These are phyloP conservation scores for Rhinichthys klamathensis DNA, from an alignment of 2,113 vertebrate species.

Conservation along the genomic window DNA sequence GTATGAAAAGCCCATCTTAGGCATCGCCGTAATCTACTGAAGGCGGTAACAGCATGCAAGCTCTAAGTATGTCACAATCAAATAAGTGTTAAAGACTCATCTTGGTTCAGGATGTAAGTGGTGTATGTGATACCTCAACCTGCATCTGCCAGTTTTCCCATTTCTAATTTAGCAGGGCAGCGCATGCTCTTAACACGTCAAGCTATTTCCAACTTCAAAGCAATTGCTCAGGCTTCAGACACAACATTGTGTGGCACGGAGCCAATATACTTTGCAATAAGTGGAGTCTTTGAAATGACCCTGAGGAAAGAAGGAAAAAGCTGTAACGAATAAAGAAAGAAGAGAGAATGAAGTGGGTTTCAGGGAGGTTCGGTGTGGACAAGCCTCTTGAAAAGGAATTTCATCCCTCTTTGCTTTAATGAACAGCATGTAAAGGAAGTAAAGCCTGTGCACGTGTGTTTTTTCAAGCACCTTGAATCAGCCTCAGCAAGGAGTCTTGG, in stretches of 20 bases:
- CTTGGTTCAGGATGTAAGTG: slow-evolving; percentile 10
- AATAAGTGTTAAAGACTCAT: slow-evolving; percentile 13
- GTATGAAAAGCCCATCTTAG: slow-evolving; percentile 13
- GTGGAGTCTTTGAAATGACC: slow-evolving; percentile 51
- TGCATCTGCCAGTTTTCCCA: slow-evolving; percentile 14
- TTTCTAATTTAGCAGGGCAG: slow-evolving; percentile 38
- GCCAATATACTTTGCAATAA: slow-evolving; percentile 47
- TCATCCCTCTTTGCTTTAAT: slow-evolving; percentile 28
- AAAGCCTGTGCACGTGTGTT: neutral
- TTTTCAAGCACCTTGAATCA: neutral
- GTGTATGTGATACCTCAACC: slow-evolving; percentile 14
- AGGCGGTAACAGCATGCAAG: slow-evolving; percentile 21
- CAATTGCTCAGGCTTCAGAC: slow-evolving; percentile 34
- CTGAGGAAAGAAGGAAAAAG: slow-evolving; percentile 33
- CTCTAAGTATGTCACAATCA: slow-evolving; percentile 32
- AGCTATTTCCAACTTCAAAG: slow-evolving; percentile 56
- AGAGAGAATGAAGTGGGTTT: slow-evolving; percentile 34
- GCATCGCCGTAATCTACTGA: neutral
- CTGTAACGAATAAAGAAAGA: slow-evolving; percentile 35
- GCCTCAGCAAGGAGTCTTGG: neutral
- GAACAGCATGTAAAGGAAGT: neutral
- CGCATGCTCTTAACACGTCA: slow-evolving; percentile 36
- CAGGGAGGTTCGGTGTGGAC: slow-evolving; percentile 41
- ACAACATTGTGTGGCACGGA: slow-evolving; percentile 35
- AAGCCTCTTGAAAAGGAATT: slow-evolving; percentile 38